These are phyloP conservation scores for Microcebus tavaratra DNA, from an alignment of 2,113 vertebrate genomes.

Conservation along the genomic window DNA sequence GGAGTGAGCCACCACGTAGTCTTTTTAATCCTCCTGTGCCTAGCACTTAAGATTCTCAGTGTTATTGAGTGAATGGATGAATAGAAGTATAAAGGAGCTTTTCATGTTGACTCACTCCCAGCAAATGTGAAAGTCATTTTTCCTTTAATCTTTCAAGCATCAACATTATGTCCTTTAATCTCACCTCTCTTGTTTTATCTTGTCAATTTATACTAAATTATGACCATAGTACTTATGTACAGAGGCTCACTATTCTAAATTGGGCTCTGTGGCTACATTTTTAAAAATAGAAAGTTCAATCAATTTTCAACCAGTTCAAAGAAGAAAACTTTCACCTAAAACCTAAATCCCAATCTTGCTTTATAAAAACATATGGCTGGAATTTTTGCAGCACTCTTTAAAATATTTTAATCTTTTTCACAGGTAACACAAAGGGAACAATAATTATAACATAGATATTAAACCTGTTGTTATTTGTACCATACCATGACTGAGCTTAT, in stretches of 20 bases:
- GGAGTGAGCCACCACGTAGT: too few relatives aligned
- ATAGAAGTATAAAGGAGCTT: background rate
- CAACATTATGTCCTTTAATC: background rate
- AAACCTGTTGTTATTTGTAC: slow-evolving; percentile 3
- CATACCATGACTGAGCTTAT: background rate
- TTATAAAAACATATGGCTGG: slow-evolving; percentile 21
- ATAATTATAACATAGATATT: slow-evolving; percentile 38
- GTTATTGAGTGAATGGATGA: slow-evolving; percentile 7
- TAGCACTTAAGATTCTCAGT: background rate
- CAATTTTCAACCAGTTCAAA: slow-evolving; percentile 18
- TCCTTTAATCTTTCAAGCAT: slow-evolving; percentile 34
- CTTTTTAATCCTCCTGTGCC: background rate
- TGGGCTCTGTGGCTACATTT: background rate
- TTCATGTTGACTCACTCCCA: background rate
- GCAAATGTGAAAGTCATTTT: background rate
- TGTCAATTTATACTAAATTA: slow-evolving; percentile 38
- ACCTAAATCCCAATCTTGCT: slow-evolving; percentile 29
- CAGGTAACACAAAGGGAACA: background rate
- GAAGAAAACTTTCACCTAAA: slow-evolving; percentile 36
- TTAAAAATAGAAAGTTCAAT: slow-evolving; percentile 24
- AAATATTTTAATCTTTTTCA: slow-evolving; percentile 60
- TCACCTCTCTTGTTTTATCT: slow-evolving; percentile 39
- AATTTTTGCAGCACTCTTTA: slow-evolving; percentile 39
- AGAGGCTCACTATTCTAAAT: slow-evolving; percentile 9
- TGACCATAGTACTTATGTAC: background rate